Base-by-base conservation (phyloP, 2,797 vertebrate genomes). In the Sebastes trivittatus region DNA sequence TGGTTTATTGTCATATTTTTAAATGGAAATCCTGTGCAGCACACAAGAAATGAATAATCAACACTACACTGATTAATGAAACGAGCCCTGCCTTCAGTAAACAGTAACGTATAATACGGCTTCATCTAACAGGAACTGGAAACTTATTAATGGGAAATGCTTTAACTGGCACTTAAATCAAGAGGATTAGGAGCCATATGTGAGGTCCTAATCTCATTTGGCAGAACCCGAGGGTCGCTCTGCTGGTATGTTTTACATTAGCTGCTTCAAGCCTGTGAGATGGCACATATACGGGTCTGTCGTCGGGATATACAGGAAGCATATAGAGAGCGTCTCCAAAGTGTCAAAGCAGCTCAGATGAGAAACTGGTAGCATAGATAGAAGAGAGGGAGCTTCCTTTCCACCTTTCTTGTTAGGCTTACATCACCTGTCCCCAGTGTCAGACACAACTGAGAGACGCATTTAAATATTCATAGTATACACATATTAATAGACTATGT, bases 131-230 rank as follows among this genome's bases (percentile, higher is more conserved):
- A 91, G 87, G 88, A 94, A 90, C 61, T 87, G 81, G 84, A 90
- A 87, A 83, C 75, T 90, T 77, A 77, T 92, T 91, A 78, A 89
- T 91, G 82, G 87, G 77, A 93, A 94, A 90, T 84, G 81, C 85
- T 89, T 91, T 86, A 93, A 93, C 85, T 83, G 79, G 62, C 78
- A 84, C 89, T 90, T 92, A 91, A 94, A 93, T 94, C 91, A 83
- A 73, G 86, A 77, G 92, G 93, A 94, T 95, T 94, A 94, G 78
- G 87, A 87, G 81, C 88, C 94, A 94, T 90, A 93, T 94, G 94
- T 89, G 90, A 90, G 87, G 74, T 76, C 76, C 90, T 92, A 92
- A 93, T 95, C 94, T 93, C 80, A 92, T 94, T 87, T 75, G 67
- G 81, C 75, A 75, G 82, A 54, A 75, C 88, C 88, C 69, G 11